Evolutionary conservation across 2,888 invertebrate genomes (phyloP).

Genomic region (Cremastobaeus sp.): DNA sequence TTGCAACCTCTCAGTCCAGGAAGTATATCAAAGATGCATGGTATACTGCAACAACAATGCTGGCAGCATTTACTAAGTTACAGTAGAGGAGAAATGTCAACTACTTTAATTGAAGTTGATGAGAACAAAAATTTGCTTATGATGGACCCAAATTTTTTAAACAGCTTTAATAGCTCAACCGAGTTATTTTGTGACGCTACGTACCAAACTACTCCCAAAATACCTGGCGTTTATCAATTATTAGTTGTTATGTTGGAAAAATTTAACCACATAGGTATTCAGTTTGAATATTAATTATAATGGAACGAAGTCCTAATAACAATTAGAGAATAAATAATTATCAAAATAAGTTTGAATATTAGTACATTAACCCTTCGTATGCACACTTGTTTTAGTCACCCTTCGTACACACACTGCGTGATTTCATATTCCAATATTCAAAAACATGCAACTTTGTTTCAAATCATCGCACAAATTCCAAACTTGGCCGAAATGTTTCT

Average conservation of each 20-base stretch:
- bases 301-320: too few species aligned
- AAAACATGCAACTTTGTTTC: too few species aligned
- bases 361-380: too few species aligned
- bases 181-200: background rate
- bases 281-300: too few species aligned
- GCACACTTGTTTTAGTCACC: too few species aligned
- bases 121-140: background rate
- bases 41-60: background rate
- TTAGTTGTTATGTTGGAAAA: constrained; percentile 7
- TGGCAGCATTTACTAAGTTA: background rate
- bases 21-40: background rate
- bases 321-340: too few species aligned
- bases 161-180: background rate
- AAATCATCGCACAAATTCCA: too few species aligned
- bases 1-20: background rate
- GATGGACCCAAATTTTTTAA: background rate
- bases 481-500: too few species aligned
- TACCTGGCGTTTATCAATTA: background rate
- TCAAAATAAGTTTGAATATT: too few species aligned
- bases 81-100: background rate
- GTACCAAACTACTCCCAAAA: background rate
- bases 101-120: background rate
- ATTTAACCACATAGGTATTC: constrained; percentile 8
- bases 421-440: too few species aligned
- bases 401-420: too few species aligned